Base-by-base conservation (phyloP, 1,140 invertebrate species). In the Drosophila cardini region DNA sequence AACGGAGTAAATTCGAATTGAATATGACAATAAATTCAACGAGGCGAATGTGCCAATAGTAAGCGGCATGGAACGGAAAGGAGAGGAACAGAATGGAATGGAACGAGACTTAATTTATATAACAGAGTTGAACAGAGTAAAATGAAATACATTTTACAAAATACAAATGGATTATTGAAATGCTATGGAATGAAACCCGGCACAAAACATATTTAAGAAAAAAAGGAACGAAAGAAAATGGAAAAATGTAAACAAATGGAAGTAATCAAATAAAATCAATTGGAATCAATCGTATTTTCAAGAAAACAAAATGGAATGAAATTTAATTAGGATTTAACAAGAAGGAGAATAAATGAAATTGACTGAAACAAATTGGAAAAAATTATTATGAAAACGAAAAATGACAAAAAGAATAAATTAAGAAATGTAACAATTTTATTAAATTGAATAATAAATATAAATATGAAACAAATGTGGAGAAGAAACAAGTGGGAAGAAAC, bases 1-100 rank as follows among this genome's bases (percentile, higher is more conserved):
- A 57, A 42, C 1, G n/a, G 40, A 56, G n/a, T 26, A 38, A 52
- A 48, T 6, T 26, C 21, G 46, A 26, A 11, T 48, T 50, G 18
- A 30, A 38, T 38, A 38, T 38, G 36, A 38, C 36, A 10, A 32
- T 32, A 32, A 32, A 32, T 34, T 1, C 16, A 48, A 8, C 21
- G 45, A 16, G 9, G 2, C 15, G 9, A 8, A 5, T 15, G 4
- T 2, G n/a, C 7, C 2, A 16, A 55, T 18, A 16, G 15, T 11
- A 26, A 2, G 0, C 21, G 18, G 45, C 2, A 4, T n/a, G 46
- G 11, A 4, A 40, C 10, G 34, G 1, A 36, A 36, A 9, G 34
- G 34, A 36, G 5, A 4, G 21, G 21, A 26, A 26, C 21, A 26
- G 30, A 32, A 32, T 32, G 30, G 30, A 32, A 32, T 32, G 30